A percentile compares a stretch with the other conserved stretches of the same genome.
These are phyloP conservation scores for Scaptomyza hsui DNA, from an alignment of 1,140 invertebrate species.

Conservation along the genomic window DNA sequence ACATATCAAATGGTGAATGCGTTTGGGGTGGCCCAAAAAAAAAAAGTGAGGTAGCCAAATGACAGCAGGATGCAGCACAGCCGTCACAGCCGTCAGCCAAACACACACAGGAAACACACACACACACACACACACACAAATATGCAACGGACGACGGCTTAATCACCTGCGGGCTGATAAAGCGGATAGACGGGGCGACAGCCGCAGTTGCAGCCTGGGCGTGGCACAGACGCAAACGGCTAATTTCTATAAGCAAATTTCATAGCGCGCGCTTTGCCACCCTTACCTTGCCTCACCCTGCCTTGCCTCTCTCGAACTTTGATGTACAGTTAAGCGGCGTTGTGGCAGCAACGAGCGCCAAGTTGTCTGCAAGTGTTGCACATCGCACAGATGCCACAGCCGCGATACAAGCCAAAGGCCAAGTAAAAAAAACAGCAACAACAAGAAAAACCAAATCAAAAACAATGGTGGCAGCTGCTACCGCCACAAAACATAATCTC, in stretches of 20 bases:
- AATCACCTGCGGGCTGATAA: conserved; percentile 77
- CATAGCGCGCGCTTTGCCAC: conserved; percentile 26
- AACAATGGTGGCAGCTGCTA: conserved; percentile 78
- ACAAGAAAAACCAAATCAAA: conserved; percentile 54
- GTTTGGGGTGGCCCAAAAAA: conserved; percentile 38
- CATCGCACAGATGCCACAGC: conserved; percentile 75
- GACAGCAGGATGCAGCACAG: conserved; percentile 69
- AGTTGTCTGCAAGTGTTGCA: conserved; percentile 79
- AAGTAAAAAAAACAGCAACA: conserved; percentile 42
- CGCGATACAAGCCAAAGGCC: conserved; percentile 78
- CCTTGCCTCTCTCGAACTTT: conserved; percentile 21
- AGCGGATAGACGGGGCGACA: conserved; percentile 28
- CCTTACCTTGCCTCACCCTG: not conserved
- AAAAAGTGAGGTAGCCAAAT: conserved; percentile 59
- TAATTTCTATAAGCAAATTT: conserved; percentile 79
- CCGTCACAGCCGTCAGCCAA: conserved; percentile 22
- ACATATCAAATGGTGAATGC: conserved; percentile 23
- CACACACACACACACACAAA: conserved; percentile 22
- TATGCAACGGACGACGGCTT: conserved; percentile 58
- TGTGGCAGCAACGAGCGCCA: conserved; percentile 57
- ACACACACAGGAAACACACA: conserved; percentile 61
- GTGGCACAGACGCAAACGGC: conserved; percentile 53
- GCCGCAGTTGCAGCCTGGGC: conserved; percentile 30
- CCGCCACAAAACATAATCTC: conserved; percentile 79
- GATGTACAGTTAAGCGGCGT: conserved; percentile 51